Conservation (phyloP, 2,888 invertebrate species). For the Andrena trimmerana region DNA sequence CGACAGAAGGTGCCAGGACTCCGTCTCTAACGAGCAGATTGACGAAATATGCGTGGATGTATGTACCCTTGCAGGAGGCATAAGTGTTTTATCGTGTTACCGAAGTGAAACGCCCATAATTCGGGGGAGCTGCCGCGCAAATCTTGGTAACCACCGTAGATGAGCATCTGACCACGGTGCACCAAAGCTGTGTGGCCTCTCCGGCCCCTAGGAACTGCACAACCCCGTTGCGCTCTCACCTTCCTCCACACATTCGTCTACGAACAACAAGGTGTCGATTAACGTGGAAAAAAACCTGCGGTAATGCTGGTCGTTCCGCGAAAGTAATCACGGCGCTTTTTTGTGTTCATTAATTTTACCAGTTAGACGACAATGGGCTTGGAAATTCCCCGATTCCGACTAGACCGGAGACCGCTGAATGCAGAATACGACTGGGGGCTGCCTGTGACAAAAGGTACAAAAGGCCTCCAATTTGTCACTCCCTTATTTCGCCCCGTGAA, state of each 20-base stretch:
- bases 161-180: conserved; percentile 91
- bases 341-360: background rate
- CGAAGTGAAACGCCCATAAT: conserved; percentile 95
- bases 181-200: conserved; percentile 94
- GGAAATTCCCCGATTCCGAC: conserved; percentile 54
- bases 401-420: conserved; percentile 29
- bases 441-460: conserved; percentile 69
- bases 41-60: no score
- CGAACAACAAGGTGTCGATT: conserved; percentile 45
- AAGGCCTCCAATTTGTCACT: conserved; percentile 70
- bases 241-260: conserved; percentile 88
- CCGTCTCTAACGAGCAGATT: conserved; percentile 88
- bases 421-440: conserved; percentile 33
- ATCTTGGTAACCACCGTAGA: conserved; percentile 96
- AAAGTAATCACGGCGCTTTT: background rate
- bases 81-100: conserved; percentile 84
- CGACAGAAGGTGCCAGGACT: conserved; percentile 91
- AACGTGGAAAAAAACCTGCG: background rate
- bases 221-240: conserved; percentile 87
- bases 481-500: conserved; percentile 60
- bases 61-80: background rate
- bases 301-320: no score
- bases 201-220: conserved; percentile 90
- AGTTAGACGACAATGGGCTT: conserved; percentile 42
- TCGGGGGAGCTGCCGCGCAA: conserved; percentile 93